A percentile compares a stretch with the other conserved stretches of the same genome.
Conservation (phyloP, 2,113 vertebrate species). For the Tamias sibiricus region DNA sequence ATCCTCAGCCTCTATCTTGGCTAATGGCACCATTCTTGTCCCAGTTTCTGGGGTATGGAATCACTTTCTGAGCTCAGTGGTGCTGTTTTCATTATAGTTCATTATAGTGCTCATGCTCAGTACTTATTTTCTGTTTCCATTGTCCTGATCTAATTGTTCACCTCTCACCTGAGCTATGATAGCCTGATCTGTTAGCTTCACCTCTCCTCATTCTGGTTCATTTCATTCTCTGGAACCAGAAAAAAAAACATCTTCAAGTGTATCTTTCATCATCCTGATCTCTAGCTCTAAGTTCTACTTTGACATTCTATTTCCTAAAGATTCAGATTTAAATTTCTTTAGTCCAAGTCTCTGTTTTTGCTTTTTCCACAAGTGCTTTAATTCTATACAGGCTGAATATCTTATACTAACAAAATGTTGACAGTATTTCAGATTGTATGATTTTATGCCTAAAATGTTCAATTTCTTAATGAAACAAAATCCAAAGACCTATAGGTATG, state of each 20-base stretch:
- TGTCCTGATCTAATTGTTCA: neutral
- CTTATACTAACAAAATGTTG: neutral
- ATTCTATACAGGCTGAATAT: neutral
- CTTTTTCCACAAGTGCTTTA: neutral
- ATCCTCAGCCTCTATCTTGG: neutral
- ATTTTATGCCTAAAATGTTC: neutral
- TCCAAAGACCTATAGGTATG: neutral
- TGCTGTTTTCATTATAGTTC: neutral
- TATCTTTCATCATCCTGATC: neutral
- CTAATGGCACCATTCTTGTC: neutral
- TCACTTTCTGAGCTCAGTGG: neutral
- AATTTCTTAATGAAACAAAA: neutral
- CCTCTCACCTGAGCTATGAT: neutral
- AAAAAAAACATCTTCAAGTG: neutral
- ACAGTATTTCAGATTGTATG: neutral
- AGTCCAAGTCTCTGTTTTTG: neutral
- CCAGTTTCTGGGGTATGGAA: neutral
- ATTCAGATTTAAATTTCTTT: constrained; percentile 7
- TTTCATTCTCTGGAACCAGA: neutral
- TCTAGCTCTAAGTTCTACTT: neutral
- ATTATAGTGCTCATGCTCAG: neutral
- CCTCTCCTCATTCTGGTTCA: neutral
- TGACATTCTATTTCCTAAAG: neutral
- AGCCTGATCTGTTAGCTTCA: neutral
- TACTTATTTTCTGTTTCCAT: neutral